phyloP scores from a whole-genome alignment of 2,888 invertebrate genomes.

The Dasypogon diadema region DNA sequence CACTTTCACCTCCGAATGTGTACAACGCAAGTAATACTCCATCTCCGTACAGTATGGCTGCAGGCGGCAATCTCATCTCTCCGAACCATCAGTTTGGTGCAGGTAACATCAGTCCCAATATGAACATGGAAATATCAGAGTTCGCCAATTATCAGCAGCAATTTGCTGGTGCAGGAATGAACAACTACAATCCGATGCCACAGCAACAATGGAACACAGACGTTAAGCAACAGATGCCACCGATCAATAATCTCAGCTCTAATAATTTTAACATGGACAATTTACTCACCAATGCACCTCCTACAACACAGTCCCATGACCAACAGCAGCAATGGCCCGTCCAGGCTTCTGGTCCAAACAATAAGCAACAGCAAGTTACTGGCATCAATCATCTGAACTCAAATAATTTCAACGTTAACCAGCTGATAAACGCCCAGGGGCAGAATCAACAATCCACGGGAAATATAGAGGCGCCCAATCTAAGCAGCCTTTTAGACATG shows the following conservation, averaged over 20 bases:
- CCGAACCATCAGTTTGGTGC: slow-evolving; percentile 55
- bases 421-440: slow-evolving; percentile 16
- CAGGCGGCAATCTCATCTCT: slow-evolving; percentile 58
- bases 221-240: slow-evolving; percentile 56
- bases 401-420: slow-evolving; percentile 38
- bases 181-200: slow-evolving; percentile 60
- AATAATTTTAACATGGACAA: slow-evolving; percentile 56
- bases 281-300: slow-evolving; percentile 53
- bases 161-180: slow-evolving; percentile 57
- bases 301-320: slow-evolving; percentile 50
- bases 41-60: slow-evolving; percentile 64
- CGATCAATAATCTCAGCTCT: slow-evolving; percentile 57
- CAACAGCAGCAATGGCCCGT: slow-evolving; percentile 57
- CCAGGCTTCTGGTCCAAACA: slow-evolving; percentile 55
- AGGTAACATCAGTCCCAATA: slow-evolving; percentile 54
- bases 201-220: slow-evolving; percentile 58
- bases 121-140: slow-evolving; percentile 49
- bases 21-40: slow-evolving; percentile 64
- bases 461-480: slow-evolving; percentile 62
- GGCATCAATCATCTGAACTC: slow-evolving; percentile 30
- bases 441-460: slow-evolving; percentile 11
- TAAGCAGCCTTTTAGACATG: slow-evolving; percentile 68
- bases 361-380: slow-evolving; percentile 54
- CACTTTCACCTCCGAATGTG: slow-evolving; percentile 64
- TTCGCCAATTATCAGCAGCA: slow-evolving; percentile 56